These are phyloP conservation scores for Nemoura dubitans DNA, from an alignment of 2,888 invertebrate species.

Conservation along the genomic window DNA sequence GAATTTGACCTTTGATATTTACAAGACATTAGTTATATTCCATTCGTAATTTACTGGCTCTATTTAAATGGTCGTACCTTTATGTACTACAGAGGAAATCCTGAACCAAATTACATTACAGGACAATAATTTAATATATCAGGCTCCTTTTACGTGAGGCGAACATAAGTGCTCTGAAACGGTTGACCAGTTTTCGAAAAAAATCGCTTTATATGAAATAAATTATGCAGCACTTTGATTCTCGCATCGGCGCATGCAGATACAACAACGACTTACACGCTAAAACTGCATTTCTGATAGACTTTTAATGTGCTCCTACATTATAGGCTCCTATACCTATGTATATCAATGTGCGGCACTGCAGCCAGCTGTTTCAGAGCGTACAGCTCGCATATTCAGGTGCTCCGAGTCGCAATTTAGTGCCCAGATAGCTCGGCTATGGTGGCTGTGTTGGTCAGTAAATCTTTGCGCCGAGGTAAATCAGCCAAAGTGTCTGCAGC, in stretches of 20 bases:
- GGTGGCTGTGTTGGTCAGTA: background rate
- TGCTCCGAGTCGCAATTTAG: background rate
- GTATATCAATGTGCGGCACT: no score
- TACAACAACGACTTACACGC: background rate
- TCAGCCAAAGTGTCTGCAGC: background rate
- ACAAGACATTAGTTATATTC: background rate
- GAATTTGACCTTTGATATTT: background rate
- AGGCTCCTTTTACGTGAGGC: slow-evolving; percentile 7
- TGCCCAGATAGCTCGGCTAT: background rate
- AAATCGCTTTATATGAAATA: slow-evolving; percentile 9
- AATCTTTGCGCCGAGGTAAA: slow-evolving; percentile 13
- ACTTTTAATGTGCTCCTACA: no score
- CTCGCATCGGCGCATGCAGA: background rate
- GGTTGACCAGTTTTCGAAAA: slow-evolving; percentile 29
- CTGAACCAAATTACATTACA: background rate
- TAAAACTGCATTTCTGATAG: no score
- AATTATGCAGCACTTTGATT: slow-evolving; percentile 33
- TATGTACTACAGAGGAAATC: background rate
- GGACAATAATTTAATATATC: slow-evolving; percentile 15
- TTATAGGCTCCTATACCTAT: no score
- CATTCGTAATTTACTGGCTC: background rate
- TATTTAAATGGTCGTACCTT: background rate
- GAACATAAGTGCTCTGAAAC: background rate
- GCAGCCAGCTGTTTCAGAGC: no score
- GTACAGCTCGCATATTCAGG: background rate